Evolutionary conservation across 2,797 vertebrate species (phyloP).

Genomic region (Tragopan temminckii): DNA sequence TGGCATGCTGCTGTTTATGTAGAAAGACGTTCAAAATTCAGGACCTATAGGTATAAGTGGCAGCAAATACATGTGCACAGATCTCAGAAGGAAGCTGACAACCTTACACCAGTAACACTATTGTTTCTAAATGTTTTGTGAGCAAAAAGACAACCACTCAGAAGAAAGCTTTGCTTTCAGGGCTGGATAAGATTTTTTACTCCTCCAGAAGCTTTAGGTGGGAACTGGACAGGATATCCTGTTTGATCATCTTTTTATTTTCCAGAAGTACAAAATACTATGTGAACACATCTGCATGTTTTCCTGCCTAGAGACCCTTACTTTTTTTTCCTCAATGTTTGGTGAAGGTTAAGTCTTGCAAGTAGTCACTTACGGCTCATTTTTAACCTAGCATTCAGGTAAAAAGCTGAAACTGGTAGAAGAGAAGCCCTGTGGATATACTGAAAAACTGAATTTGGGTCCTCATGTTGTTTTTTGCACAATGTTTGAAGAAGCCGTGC

Average conservation of each 20-base stretch:
- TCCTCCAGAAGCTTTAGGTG: background rate
- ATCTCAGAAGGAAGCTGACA: background rate
- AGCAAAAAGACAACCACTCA: background rate
- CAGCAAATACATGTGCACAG: background rate
- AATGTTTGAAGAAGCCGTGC: background rate
- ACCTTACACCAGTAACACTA: background rate
- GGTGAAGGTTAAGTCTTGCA: background rate
- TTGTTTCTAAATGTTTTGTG: background rate
- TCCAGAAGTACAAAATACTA: background rate
- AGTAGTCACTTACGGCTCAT: background rate
- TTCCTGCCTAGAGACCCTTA: background rate
- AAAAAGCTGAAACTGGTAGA: background rate
- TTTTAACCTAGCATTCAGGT: background rate
- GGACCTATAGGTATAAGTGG: accelerated
- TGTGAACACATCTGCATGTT: background rate
- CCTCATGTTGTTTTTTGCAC: background rate
- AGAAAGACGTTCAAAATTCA: background rate
- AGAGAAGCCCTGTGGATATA: background rate
- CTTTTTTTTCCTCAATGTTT: background rate
- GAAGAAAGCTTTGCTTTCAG: background rate
- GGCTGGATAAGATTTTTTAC: background rate
- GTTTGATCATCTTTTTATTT: background rate
- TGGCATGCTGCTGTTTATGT: background rate
- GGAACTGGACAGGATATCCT: background rate
- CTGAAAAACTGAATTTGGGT: background rate